phyloP scores from a whole-genome alignment of 2,888 invertebrate species.

The Lithophane semibrunnea region DNA sequence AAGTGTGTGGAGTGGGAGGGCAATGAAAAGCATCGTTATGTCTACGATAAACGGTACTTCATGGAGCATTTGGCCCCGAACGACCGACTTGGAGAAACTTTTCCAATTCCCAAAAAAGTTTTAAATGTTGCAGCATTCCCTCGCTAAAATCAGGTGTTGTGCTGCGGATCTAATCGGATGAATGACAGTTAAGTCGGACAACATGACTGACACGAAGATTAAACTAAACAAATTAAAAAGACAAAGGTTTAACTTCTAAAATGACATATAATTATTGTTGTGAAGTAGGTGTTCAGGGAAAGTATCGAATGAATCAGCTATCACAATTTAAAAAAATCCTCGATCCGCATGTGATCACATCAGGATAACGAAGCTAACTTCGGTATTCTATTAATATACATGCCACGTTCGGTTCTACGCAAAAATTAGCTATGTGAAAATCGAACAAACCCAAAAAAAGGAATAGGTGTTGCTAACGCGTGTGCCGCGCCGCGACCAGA shows the following conservation, averaged over 20 bases:
- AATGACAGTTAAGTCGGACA: slow-evolving; percentile 17
- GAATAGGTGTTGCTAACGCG: slow-evolving; percentile 23
- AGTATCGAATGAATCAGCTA: background rate
- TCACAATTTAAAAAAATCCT: background rate
- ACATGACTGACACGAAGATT: slow-evolving; percentile 35
- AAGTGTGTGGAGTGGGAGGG: slow-evolving; percentile 32
- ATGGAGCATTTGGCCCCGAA: slow-evolving; percentile 52
- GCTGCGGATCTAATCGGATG: slow-evolving; percentile 17
- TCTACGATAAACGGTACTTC: slow-evolving; percentile 68
- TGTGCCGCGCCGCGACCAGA: slow-evolving; percentile 1
- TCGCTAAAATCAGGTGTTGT: slow-evolving; percentile 32
- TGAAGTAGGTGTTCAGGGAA: background rate
- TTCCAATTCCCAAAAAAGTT: slow-evolving; percentile 72
- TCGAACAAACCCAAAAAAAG: slow-evolving; percentile 19
- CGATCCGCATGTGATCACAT: background rate
- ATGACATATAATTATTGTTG: background rate
- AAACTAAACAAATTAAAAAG: slow-evolving; percentile 28
- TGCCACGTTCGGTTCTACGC: slow-evolving; percentile 21
- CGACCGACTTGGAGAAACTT: slow-evolving; percentile 72
- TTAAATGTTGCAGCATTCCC: slow-evolving; percentile 47
- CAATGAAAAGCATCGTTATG: slow-evolving; percentile 61
- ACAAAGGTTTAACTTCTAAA: slow-evolving; percentile 14
- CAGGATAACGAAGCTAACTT: background rate
- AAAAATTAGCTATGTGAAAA: slow-evolving; percentile 39
- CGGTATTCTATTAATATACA: slow-evolving; percentile 24